phyloP scores from a whole-genome alignment of 2,888 invertebrate genomes.

The Platynereis dumerilii region DNA sequence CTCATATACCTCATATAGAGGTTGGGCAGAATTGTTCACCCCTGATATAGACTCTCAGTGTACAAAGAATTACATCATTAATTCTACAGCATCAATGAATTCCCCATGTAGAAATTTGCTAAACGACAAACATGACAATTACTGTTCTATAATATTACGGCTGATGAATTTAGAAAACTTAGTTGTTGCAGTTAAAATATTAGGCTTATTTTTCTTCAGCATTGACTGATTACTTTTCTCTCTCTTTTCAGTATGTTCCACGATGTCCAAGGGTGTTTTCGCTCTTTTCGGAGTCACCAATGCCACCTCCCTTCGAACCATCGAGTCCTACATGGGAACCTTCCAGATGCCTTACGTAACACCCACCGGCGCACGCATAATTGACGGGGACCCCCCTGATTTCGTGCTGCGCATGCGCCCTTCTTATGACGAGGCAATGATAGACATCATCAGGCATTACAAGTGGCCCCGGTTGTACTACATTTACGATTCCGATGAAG shows the following conservation, averaged over 20 bases:
- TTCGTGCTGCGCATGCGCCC: constrained; percentile 75
- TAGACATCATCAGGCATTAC: constrained; percentile 91
- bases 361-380: constrained; percentile 23
- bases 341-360: constrained; percentile 39
- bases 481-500: constrained; percentile 77
- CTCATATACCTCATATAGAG: no score
- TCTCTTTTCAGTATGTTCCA: constrained; percentile 32
- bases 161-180: no score
- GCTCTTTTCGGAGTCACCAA: constrained; percentile 31
- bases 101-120: no score
- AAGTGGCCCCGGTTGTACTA: constrained; percentile 89
- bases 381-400: constrained; percentile 15
- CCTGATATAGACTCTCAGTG: no score
- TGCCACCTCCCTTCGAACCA: constrained; percentile 20
- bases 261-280: constrained; percentile 31
- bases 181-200: no score
- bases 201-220: background rate
- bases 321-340: constrained; percentile 25
- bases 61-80: no score
- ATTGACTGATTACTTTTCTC: constrained; percentile 4
- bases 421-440: constrained; percentile 92
- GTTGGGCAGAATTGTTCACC: no score
- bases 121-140: no score
- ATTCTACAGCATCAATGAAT: no score
- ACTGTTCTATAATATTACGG: no score